Evolutionary conservation across 2,113 vertebrate genomes (phyloP), one percentile per base, ranked within the genome.

Genomic region (Aptenodytes forsteri): DNA sequence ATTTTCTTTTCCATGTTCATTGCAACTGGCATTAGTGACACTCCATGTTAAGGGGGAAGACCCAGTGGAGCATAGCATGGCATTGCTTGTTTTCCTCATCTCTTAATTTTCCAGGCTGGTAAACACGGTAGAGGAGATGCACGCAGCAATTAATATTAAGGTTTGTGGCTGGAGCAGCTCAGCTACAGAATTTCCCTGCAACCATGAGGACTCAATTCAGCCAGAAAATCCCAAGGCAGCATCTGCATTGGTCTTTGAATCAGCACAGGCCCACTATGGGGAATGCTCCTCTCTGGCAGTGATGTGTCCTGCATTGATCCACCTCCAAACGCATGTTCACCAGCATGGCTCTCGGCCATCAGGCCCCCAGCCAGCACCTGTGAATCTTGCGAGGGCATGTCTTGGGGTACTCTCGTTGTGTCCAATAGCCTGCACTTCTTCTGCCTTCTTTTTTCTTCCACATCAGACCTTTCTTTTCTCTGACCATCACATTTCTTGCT

Each of bases 241-340:
- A 26, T 65, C 49, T 59, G 20, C 1, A 0, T 10, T 75, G 55
- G 72, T 65, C 77, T 71, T 78, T 77, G 71, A 65, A 27, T 72
- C 16, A n/a, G 29, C 44, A 29, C 38, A 50, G 42, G 19, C 30
- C 27, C 1, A 0, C 52, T 4, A 1, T 0, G 11, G 11, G 25
- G 20, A 61, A 22, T 25, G 32, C 11, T 81, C 7, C 52, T 62
- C 32, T 38, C 20, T 38, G 27, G 52, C n/a, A 34, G 32, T 78
- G 22, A 15, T 55, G 25, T 83, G 44, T 85, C 70, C 66, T 83
- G 36, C 10, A 19, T 16, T 52, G 25, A 36, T 38, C 14, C 16
- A 7, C 40, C 30, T 91, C 64, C 52, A 50, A 67, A 56, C 1
- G 0, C 15, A 3, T 4, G 5, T 59, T 64, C 61, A 27, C 17